These are phyloP conservation scores for Netelia virgata DNA, from an alignment of 2,888 invertebrate genomes.

Conservation along the genomic window DNA sequence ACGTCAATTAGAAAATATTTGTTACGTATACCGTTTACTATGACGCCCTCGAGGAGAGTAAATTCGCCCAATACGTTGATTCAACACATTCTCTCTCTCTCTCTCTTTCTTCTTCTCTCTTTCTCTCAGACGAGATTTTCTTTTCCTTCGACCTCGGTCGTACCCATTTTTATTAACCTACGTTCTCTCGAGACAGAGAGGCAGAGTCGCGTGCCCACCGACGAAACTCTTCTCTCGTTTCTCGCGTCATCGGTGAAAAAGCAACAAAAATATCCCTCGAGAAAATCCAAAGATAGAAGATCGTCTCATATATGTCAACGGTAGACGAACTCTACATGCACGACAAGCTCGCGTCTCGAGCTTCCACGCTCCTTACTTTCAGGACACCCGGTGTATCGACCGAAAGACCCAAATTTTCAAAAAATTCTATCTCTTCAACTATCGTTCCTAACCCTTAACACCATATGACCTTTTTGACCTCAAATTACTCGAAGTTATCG, in stretches of 20 bases:
- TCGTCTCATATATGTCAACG: not conserved
- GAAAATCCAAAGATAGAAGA: slow-evolving; percentile 28
- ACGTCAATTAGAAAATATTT: slow-evolving; percentile 19
- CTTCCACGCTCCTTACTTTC: too few species aligned
- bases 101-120: slow-evolving; percentile 10
- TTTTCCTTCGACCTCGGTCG: not conserved
- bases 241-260: not conserved
- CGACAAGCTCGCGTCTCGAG: too few species aligned
- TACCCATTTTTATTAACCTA: not conserved
- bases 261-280: not conserved
- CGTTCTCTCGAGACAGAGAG: too few species aligned
- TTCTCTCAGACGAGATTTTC: slow-evolving; percentile 22
- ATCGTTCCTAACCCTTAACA: too few species aligned
- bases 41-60: not conserved
- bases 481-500: not conserved
- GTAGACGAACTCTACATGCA: not conserved
- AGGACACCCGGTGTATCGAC: too few species aligned
- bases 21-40: not conserved
- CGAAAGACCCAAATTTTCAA: too few species aligned
- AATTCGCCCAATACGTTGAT: slow-evolving; percentile 18
- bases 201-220: not conserved
- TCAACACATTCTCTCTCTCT: slow-evolving; percentile 21
- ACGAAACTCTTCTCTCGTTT: slow-evolving; percentile 5
- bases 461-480: too few species aligned
- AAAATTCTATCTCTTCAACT: too few species aligned